phyloP scores from a whole-genome alignment of 2,888 invertebrate genomes.

The Aphodius granarius region DNA sequence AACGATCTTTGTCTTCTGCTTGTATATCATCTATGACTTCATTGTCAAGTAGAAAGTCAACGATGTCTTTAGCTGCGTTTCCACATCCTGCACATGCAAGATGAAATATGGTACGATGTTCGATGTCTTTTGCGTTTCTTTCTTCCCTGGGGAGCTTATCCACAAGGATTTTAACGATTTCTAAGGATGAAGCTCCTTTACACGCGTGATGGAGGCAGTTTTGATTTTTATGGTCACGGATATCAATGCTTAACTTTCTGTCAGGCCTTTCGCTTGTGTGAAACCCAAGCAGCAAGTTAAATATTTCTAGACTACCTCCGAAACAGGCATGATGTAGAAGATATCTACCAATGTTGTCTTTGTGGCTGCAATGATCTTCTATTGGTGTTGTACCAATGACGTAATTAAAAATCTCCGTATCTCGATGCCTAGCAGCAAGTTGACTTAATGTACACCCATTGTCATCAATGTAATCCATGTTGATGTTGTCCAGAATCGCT shows the following conservation, averaged over 20 bases:
- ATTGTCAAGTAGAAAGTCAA: background rate
- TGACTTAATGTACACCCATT: background rate
- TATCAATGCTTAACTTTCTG: background rate
- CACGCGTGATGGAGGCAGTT: background rate
- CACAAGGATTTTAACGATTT: background rate
- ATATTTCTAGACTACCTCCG: background rate
- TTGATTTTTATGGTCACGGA: background rate
- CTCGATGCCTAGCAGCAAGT: background rate
- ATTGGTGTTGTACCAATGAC: background rate
- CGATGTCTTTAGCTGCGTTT: background rate
- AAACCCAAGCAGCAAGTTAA: background rate
- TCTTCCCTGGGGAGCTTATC: background rate
- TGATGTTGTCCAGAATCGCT: background rate
- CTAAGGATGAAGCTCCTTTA: background rate
- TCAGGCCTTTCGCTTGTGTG: too few relatives aligned
- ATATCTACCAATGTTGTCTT: background rate
- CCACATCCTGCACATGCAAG: background rate
- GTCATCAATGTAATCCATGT: background rate
- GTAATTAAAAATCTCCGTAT: background rate
- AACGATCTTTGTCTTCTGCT: background rate
- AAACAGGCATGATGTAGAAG: background rate
- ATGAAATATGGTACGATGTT: background rate
- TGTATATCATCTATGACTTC: background rate
- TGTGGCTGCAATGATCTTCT: background rate
- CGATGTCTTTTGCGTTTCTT: background rate